Conservation (phyloP, 2,113 vertebrate species). For the Zootoca vivipara region DNA sequence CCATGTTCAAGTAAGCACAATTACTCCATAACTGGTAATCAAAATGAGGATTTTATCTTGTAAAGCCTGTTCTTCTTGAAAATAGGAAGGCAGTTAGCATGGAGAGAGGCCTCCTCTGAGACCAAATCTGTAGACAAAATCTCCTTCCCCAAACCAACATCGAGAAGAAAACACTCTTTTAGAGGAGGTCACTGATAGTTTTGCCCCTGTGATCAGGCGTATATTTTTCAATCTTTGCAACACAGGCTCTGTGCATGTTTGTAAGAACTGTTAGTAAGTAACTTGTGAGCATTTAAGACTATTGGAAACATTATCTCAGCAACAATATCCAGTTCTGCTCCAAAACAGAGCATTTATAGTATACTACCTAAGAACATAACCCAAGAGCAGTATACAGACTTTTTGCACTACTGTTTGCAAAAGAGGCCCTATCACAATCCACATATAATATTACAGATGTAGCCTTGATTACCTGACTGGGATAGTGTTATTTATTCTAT, state of each 20-base stretch:
- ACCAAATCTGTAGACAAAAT: neutral
- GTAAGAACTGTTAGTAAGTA: neutral
- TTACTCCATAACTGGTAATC: neutral
- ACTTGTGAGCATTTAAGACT: neutral
- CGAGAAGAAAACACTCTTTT: neutral
- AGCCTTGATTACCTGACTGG: neutral
- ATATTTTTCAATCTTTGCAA: neutral
- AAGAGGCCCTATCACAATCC: neutral
- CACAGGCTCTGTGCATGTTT: neutral
- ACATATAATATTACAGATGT: too few relatives aligned
- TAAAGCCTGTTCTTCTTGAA: neutral
- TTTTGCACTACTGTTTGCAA: neutral
- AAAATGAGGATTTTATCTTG: neutral
- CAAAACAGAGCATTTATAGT: neutral
- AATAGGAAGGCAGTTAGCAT: neutral
- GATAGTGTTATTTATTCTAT: neutral
- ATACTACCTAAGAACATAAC: too few relatives aligned
- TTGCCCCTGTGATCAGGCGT: neutral
- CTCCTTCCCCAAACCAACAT: neutral
- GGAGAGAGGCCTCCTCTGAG: neutral
- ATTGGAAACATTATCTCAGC: neutral
- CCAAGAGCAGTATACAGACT: too few relatives aligned
- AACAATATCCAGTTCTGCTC: neutral
- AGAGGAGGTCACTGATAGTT: neutral
- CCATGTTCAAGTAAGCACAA: neutral